Base-by-base conservation (phyloP, 92 coral and sea anemone species). In the Scolanthus callimorphus region DNA sequence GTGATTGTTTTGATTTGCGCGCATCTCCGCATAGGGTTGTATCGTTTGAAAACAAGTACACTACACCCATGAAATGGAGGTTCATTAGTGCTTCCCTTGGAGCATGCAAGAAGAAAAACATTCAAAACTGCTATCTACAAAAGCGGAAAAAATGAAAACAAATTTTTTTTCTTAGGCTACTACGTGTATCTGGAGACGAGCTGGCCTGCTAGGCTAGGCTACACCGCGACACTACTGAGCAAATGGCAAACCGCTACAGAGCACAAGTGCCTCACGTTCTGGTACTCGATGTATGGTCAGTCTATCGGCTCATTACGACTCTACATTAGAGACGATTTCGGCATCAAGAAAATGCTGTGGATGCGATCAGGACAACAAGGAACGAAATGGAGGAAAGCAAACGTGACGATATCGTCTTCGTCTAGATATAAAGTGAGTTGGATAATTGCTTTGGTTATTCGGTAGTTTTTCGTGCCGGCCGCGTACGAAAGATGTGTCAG, bases 341-440 rank as follows among this genome's bases (percentile, higher is more conserved):
- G 63, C 17, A 80, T 71, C 17, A 88, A 77, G 69, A 70, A 63
- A 53, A 20, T 79, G 53, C 57, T 82, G 28, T 88, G 96, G 96
- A 56, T 77, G 26, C 55, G 79, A 44, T 69, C 90, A 2, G 96
- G 99, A 20, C 81, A 76, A 27, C 96, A 89, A 48, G 99, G 96
- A 48, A 60, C 21, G 21, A 57, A 60, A 17, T 94, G 99, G 99
- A 78, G 69, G 58, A 67, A 78, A 27, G 69, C 86, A 0, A 43
- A 63, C 43, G 55, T 74, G 30, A 57, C 67, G 39, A 59, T 83
- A 23, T 24, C 53, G 37, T 82, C 90, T 20, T 29, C 72, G 22
- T 69, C 96, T 13, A 74, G 71, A 55, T 88, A 73, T 55, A 62
- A 81, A 73, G 96, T 83, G 55, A 56, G 84, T 30, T n/a, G 0